Evolutionary conservation across 2,113 vertebrate genomes (phyloP).

Genomic region (Phainopepla nitens): DNA sequence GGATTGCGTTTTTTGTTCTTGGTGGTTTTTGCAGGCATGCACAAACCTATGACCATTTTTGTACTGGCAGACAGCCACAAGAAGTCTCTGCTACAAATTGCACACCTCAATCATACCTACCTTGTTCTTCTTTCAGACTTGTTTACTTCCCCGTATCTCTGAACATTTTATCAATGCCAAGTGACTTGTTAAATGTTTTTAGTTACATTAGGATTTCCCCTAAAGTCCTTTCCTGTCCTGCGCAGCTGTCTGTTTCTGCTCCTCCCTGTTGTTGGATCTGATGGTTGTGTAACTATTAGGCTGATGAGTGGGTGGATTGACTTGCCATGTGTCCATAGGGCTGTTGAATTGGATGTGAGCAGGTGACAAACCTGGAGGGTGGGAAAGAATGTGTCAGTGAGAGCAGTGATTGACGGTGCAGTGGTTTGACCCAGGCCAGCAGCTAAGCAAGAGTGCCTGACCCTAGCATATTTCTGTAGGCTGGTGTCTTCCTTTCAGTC

Average conservation of each 20-base stretch:
- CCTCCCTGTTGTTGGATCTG: background rate
- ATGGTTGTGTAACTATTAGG: background rate
- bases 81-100: background rate
- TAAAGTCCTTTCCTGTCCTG: background rate
- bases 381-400: background rate
- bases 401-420: accelerated
- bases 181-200: background rate
- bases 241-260: background rate
- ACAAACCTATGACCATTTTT: background rate
- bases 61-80: background rate
- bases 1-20: background rate
- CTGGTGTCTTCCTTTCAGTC: background rate
- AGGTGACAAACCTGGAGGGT: background rate
- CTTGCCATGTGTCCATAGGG: accelerated
- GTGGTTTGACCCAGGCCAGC: background rate
- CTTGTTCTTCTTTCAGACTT: background rate
- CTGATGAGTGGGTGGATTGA: background rate
- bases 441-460: background rate
- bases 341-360: accelerated
- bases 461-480: background rate
- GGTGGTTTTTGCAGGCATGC: background rate
- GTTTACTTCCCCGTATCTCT: background rate
- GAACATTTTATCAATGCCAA: background rate
- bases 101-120: background rate
- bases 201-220: background rate